A percentile compares a stretch with the other conserved stretches of the same genome.
Conservation (phyloP, 1,140 invertebrate genomes). For the Drosophila gunungcola region DNA sequence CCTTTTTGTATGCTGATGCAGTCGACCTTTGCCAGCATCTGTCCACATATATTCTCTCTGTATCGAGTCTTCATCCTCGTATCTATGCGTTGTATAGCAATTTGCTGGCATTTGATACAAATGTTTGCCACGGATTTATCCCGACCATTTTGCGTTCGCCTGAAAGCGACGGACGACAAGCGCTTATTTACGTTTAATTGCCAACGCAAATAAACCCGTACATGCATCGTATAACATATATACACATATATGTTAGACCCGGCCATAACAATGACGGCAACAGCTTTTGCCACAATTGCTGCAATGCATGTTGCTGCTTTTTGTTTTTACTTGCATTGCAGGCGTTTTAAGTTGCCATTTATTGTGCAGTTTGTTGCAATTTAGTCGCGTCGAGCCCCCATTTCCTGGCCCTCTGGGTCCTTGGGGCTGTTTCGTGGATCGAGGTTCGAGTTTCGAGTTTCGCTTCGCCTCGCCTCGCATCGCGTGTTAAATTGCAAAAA, state of each 20-base stretch:
- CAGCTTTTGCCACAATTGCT: slow-evolving; percentile 51
- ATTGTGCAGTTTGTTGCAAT: slow-evolving; percentile 81
- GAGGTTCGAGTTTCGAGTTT: background rate
- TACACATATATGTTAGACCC: slow-evolving; percentile 8
- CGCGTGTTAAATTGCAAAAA: slow-evolving; percentile 82
- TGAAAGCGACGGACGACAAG: slow-evolving; percentile 40
- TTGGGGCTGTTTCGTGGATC: background rate
- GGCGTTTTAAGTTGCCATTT: slow-evolving; percentile 78
- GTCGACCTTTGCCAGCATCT: slow-evolving; percentile 25
- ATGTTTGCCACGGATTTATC: slow-evolving; percentile 28
- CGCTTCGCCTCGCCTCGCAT: slow-evolving; percentile 25
- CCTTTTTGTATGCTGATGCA: background rate
- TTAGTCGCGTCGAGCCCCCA: slow-evolving; percentile 52
- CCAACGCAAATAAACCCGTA: slow-evolving; percentile 50
- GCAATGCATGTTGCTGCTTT: slow-evolving; percentile 44
- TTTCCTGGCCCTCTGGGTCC: slow-evolving; percentile 27
- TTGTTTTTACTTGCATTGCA: slow-evolving; percentile 44
- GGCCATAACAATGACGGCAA: slow-evolving; percentile 51
- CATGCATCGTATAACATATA: slow-evolving; percentile 11
- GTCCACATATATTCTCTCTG: slow-evolving; percentile 20
- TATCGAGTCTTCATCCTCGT: slow-evolving; percentile 2
- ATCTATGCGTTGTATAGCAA: slow-evolving; percentile 32
- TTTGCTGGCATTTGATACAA: slow-evolving; percentile 44
- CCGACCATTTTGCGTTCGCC: slow-evolving; percentile 17
- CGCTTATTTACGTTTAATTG: slow-evolving; percentile 72